phyloP scores from a whole-genome alignment of 2,888 invertebrate genomes.

The Alcis repandata region DNA sequence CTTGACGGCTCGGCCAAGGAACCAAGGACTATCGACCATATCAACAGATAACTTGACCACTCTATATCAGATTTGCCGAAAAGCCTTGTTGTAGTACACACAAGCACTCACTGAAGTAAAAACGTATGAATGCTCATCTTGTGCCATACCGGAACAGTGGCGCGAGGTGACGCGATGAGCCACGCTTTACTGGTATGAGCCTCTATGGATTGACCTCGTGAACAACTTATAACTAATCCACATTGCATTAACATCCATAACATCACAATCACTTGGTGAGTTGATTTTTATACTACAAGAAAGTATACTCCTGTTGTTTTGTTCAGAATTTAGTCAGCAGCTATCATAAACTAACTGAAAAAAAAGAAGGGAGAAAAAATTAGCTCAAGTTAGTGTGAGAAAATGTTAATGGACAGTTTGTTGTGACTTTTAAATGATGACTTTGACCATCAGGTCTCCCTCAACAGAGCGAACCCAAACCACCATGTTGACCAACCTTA shows the following conservation, averaged over 20 bases:
- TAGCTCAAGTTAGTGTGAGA: background rate
- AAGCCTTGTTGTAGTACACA: too few relatives aligned
- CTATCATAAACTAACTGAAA: too few relatives aligned
- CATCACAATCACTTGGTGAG: slow-evolving; percentile 3
- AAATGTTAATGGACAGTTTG: background rate
- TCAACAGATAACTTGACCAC: too few relatives aligned
- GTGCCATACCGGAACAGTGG: too few relatives aligned
- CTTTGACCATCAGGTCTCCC: slow-evolving; percentile 62
- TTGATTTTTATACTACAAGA: background rate
- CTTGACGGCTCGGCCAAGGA: too few relatives aligned
- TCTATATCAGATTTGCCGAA: too few relatives aligned
- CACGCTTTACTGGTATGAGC: too few relatives aligned
- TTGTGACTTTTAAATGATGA: slow-evolving; percentile 46
- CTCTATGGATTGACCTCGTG: background rate
- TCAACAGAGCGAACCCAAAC: slow-evolving; percentile 68
- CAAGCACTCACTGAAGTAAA: background rate
- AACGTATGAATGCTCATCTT: background rate
- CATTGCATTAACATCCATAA: background rate
- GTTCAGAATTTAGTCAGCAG: too few relatives aligned
- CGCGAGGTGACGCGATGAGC: too few relatives aligned
- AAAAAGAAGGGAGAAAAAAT: too few relatives aligned
- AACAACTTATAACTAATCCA: background rate
- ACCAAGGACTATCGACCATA: too few relatives aligned
- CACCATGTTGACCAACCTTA: slow-evolving; percentile 70
- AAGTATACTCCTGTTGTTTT: too few relatives aligned